Base-by-base conservation (phyloP, 2,888 invertebrate genomes). In the Mesodorylaimus sp. region DNA sequence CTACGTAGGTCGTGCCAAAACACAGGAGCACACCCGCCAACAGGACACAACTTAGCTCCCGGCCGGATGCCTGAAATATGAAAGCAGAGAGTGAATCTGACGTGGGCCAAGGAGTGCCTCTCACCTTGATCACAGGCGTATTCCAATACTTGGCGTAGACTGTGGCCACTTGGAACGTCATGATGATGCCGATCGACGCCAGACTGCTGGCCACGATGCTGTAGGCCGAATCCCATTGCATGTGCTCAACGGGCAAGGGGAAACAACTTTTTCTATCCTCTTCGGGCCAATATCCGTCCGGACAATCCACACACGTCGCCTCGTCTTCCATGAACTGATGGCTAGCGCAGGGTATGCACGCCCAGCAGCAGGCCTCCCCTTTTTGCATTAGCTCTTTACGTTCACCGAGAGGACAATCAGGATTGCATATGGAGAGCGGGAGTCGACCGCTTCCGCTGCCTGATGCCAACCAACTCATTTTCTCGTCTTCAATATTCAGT, bases 1-100 rank as follows among this genome's bases (percentile, higher is more conserved):
- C 75, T 5, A 80, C 72, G 61, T 81, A 80, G 3, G 80, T 79
- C 70, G 79, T 79, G 45, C 73, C 72, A 61, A 81, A 82, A 58
- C 80, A 80, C 48, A 78, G 71, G 26, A 79, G 67, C 57, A 81
- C 77, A 2, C 81, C 80, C 50, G 73, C 69, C 5, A 50, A 21
- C 37, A 50, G 21, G 7, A 79, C 76, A 63, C 79, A 80, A 64
- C 79, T 80, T 3, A 81, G 70, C 61, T 81, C 81, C 10, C 81
- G 70, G 1, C 81, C 81, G 0, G 79, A 79, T 2, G 81, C 81
- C 73, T 32, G 16, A 32, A 32, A n/a, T n/a, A n/a, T n/a, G n/a
- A n/a, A n/a, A n/a, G n/a, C n/a, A n/a, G 10, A 32, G 16, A 16
- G 7, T 16, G 32, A 32, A 32, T 10, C 16, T 16, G 32, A 32